Conservation (phyloP, 2,113 vertebrate genomes). For the Hyaena hyaena region DNA sequence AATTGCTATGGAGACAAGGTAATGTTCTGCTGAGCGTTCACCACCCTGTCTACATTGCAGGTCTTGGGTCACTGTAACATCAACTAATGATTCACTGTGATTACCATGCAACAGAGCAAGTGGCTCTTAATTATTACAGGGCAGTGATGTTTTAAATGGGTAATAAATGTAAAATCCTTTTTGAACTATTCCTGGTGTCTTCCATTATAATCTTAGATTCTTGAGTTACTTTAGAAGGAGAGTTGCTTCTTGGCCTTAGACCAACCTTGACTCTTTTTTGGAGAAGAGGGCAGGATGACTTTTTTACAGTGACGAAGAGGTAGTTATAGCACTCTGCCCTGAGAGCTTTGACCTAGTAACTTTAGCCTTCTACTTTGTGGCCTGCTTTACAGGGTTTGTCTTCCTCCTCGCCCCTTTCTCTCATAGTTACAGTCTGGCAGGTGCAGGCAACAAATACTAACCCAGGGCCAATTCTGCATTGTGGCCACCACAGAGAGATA, state of each 20-base stretch:
- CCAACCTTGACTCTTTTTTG: neutral
- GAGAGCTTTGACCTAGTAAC: neutral
- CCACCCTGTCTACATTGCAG: neutral
- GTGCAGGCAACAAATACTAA: neutral
- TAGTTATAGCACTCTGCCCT: neutral
- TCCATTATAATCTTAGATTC: neutral
- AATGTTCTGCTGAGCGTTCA: neutral
- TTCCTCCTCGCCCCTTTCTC: neutral
- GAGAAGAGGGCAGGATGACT: neutral
- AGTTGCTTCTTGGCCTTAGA: neutral
- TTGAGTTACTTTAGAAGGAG: neutral
- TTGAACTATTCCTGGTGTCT: neutral
- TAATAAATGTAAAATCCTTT: conserved; percentile 5
- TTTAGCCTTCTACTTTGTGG: neutral
- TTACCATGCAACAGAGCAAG: neutral
- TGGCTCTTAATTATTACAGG: conserved; percentile 34
- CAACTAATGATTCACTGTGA: neutral
- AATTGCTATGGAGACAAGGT: neutral
- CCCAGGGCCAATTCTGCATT: neutral
- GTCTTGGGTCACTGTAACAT: neutral
- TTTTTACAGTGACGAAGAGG: neutral
- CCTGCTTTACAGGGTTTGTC: neutral
- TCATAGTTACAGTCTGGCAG: neutral
- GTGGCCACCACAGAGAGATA: neutral
- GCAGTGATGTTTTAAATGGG: neutral